A percentile compares a stretch with the other conserved stretches of the same genome.
These are phyloP conservation scores for Thecophora atra DNA, from an alignment of 2,888 invertebrate genomes.

Conservation along the genomic window DNA sequence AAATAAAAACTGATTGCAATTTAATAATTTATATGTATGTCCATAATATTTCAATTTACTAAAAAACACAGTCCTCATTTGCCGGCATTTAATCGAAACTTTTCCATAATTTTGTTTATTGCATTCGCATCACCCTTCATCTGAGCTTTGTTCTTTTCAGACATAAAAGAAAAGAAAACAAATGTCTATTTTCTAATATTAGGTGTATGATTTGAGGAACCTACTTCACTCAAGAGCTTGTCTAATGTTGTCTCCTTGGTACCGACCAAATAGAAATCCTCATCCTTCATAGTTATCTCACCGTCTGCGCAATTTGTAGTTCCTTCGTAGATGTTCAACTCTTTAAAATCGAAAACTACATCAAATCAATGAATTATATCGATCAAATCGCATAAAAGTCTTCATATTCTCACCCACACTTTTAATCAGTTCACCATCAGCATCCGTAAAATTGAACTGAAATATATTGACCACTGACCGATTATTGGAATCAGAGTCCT, in stretches of 20 bases:
- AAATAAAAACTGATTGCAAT: no score
- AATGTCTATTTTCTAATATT: background rate
- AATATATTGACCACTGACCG: conserved; percentile 59
- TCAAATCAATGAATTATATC: conserved; percentile 46
- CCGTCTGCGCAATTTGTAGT: conserved; percentile 52
- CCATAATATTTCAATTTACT: no score
- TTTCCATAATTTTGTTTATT: conserved; percentile 59
- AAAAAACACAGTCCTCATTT: conserved; percentile 1
- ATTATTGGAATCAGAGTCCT: conserved; percentile 58
- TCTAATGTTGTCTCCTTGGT: conserved; percentile 58
- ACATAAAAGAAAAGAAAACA: conserved; percentile 36
- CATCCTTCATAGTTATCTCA: conserved; percentile 59
- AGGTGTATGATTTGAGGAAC: conserved; percentile 8
- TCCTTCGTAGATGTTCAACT: conserved; percentile 62
- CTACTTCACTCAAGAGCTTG: conserved; percentile 54
- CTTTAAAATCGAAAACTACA: conserved; percentile 64
- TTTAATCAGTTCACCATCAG: conserved; percentile 61
- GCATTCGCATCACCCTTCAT: conserved; percentile 58
- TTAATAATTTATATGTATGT: no score
- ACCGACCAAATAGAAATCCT: conserved; percentile 61
- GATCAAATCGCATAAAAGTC: background rate
- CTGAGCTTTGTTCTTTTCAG: conserved; percentile 53
- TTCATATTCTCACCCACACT: conserved; percentile 54
- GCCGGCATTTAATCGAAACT: conserved; percentile 56
- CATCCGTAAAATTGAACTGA: conserved; percentile 61